Conservation (phyloP, 64 coral and sea anemone genomes). For the Dendronephthya gigantea region DNA sequence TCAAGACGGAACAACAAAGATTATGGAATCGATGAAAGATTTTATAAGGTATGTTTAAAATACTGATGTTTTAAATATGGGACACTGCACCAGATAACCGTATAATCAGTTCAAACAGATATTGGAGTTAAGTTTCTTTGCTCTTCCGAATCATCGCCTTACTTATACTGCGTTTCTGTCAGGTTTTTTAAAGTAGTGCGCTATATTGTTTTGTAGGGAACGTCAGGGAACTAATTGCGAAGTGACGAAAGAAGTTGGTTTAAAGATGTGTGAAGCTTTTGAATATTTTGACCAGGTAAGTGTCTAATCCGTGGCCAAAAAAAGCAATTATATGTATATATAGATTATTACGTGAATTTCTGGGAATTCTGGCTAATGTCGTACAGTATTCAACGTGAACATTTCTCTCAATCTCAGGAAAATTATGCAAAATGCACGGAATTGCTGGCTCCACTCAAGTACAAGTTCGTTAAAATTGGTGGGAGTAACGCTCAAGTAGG, state of each 20-base stretch:
- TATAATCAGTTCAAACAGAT: too few relatives aligned
- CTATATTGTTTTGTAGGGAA: neutral
- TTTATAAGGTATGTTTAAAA: neutral
- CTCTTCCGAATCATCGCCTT: too few relatives aligned
- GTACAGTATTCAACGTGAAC: too few relatives aligned
- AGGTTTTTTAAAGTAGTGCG: too few relatives aligned
- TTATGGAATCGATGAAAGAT: neutral
- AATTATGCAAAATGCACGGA: slow-evolving; percentile 54
- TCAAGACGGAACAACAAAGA: neutral
- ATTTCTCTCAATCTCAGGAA: slow-evolving; percentile 34
- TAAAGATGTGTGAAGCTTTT: slow-evolving; percentile 16
- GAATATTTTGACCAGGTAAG: neutral
- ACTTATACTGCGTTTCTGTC: too few relatives aligned
- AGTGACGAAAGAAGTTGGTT: neutral
- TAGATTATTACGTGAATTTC: too few relatives aligned
- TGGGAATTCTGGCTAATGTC: too few relatives aligned
- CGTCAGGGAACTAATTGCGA: slow-evolving; percentile 2
- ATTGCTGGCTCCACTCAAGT: slow-evolving; percentile 52
- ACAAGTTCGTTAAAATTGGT: slow-evolving; percentile 58
- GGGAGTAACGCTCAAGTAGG: slow-evolving; percentile 75
- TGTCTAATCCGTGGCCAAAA: too few relatives aligned
- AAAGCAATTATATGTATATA: too few relatives aligned
- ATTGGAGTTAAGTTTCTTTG: too few relatives aligned
- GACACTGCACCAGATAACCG: too few relatives aligned
- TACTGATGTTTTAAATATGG: neutral